These are phyloP conservation scores for Oryzias javanicus DNA, from an alignment of 2,113 vertebrate genomes.

Conservation along the genomic window DNA sequence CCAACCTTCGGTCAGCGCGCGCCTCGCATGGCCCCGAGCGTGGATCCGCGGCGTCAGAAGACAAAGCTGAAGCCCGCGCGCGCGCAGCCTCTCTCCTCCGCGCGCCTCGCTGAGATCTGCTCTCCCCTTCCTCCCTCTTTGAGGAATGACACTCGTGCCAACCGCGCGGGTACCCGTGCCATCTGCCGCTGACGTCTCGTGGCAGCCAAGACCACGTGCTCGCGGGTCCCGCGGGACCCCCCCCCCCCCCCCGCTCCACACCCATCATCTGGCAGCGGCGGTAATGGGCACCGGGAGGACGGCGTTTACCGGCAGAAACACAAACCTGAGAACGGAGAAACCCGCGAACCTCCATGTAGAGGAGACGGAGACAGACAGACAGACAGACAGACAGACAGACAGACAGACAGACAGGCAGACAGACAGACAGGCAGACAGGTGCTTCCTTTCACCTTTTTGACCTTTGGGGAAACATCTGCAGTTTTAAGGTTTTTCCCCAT, in stretches of 20 bases:
- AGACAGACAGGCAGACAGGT: no score
- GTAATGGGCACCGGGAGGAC: slow-evolving; percentile 98
- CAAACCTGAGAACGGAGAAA: slow-evolving; percentile 84
- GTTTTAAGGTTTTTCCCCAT: no score
- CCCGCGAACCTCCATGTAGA: slow-evolving; percentile 35
- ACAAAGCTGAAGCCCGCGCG: slow-evolving; percentile 78
- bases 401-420: neutral
- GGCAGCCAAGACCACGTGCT: slow-evolving; percentile 96
- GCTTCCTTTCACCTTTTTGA: no score
- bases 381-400: slow-evolving; percentile 11
- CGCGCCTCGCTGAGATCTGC: slow-evolving; percentile 66
- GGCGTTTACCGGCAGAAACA: slow-evolving; percentile 96
- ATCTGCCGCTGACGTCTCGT: slow-evolving; percentile 99
- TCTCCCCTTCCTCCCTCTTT: slow-evolving; percentile 68
- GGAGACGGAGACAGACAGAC: slow-evolving; percentile 7
- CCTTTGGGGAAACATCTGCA: no score
- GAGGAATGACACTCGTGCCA: slow-evolving; percentile 99
- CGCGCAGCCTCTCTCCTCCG: slow-evolving; percentile 78
- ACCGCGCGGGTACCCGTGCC: slow-evolving; percentile 99
- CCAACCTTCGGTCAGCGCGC: slow-evolving; percentile 91
- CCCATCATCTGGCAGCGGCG: slow-evolving; percentile 98
- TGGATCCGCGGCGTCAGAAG: slow-evolving; percentile 80
- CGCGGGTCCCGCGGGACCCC: slow-evolving; percentile 90
- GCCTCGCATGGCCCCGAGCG: slow-evolving; percentile 88
- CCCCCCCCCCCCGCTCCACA: slow-evolving; percentile 92